Base-by-base conservation (phyloP, 2,888 invertebrate genomes). In the Tiliacea aurago region DNA sequence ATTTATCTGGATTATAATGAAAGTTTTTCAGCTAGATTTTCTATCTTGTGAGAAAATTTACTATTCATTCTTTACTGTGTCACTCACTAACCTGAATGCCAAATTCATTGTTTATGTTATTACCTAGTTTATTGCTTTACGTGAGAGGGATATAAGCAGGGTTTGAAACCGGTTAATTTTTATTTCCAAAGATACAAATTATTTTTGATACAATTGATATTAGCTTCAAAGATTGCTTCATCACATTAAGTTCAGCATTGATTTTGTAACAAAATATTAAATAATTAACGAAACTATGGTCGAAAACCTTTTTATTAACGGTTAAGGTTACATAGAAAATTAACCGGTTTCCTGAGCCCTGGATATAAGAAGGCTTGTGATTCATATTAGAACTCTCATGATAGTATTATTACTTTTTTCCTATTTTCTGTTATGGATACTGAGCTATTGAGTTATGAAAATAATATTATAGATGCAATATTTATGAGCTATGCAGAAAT, bases 1-100 rank as follows among this genome's bases (percentile, higher is more conserved):
- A 59, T 83, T 78, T 68, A 63, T 53, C 6, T 49, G 53, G 41
- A 55, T 70, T 53, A 28, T 23, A 9, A 15, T 51, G 41, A 41
- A 11, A 51, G 4, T 37, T 45, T 45, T 58, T 59, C n/a, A 6
- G 28, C 37, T 10, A 45, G 4, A 18, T 28, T 28, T 43, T 51
- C 1, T 28, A 5, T 51, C 4, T 41, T 23, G 23, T 47, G 9
- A 65, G 18, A 33, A 63, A 33, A 15, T 49, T 49, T 41, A 23
- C 13, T 5, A 9, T 10, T 4, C 6, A n/a, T 20, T 28, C 13
- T 18, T 64, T 64, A 33, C 33, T 37, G 33, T 13, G 18, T 13
- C 7, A 53, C 0, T 13, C 18, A 56, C 18, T 13, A 58, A 20
- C 7, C 11, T 41, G 23, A 65, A 65, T 23, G 56, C 23, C 7